A percentile compares a stretch with the other conserved stretches of the same genome.
Evolutionary conservation across 2,888 invertebrate genomes (phyloP).

Genomic region (Axea sp.): DNA sequence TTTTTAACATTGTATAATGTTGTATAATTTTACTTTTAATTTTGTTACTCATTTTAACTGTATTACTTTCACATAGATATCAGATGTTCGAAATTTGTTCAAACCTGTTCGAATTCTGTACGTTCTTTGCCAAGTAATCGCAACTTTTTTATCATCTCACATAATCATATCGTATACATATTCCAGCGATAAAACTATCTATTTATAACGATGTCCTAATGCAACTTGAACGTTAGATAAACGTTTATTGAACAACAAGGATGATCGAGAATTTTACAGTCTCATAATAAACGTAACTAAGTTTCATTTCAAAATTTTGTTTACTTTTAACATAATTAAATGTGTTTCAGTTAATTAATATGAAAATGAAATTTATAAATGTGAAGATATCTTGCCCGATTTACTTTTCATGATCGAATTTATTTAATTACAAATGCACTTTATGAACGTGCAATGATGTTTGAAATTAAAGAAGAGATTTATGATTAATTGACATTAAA

Average conservation of each 20-base stretch:
- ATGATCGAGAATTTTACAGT: not conserved
- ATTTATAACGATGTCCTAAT: not conserved
- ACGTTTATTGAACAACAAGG: not conserved
- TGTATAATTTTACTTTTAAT: not conserved
- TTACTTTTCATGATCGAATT: too few relatives aligned
- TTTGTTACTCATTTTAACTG: not conserved
- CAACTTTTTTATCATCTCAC: not conserved
- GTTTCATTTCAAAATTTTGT: too few relatives aligned
- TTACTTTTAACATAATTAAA: too few relatives aligned
- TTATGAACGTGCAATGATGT: too few relatives aligned
- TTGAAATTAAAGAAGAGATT: too few relatives aligned
- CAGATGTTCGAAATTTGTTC: not conserved
- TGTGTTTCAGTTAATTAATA: not conserved
- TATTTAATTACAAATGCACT: too few relatives aligned
- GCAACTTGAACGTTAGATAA: not conserved
- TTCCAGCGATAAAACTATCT: not conserved
- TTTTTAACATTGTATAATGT: not conserved
- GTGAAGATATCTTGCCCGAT: too few relatives aligned
- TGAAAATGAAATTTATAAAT: too few relatives aligned
- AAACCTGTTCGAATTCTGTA: conserved; percentile 3
- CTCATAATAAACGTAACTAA: not conserved
- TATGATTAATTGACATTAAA: too few relatives aligned
- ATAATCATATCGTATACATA: not conserved
- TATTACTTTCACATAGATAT: conserved; percentile 5
- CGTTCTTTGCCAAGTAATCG: not conserved